phyloP scores from a whole-genome alignment of 2,888 invertebrate species.

The Agonum fuliginosum region DNA sequence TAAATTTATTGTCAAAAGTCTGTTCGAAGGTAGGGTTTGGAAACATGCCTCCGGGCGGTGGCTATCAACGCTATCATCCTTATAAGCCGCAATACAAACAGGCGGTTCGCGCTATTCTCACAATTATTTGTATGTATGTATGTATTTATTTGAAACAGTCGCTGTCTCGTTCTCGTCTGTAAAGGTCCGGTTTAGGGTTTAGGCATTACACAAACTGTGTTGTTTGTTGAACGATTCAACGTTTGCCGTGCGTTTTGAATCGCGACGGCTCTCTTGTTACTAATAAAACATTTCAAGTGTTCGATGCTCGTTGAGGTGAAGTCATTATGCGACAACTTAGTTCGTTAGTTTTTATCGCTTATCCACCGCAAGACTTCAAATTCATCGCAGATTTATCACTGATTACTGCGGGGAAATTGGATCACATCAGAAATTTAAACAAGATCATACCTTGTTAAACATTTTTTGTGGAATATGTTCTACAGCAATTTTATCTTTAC shows the following conservation, averaged over 20 bases:
- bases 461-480: not conserved
- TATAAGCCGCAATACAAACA: constrained; percentile 38
- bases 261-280: not conserved
- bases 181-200: constrained; percentile 25
- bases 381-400: constrained; percentile 29
- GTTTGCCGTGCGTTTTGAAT: constrained; percentile 34
- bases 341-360: constrained; percentile 38
- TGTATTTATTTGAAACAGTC: constrained; percentile 27
- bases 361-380: constrained; percentile 8
- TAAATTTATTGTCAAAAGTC: not conserved
- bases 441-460: not conserved
- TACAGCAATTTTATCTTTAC: not conserved
- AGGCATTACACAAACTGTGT: not conserved
- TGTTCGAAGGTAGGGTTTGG: not conserved
- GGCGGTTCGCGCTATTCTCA: constrained; percentile 29
- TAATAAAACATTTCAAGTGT: constrained; percentile 38
- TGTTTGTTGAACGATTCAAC: constrained; percentile 31
- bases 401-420: constrained; percentile 16
- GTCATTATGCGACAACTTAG: constrained; percentile 40
- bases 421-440: constrained; percentile 18
- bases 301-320: not conserved
- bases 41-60: not conserved
- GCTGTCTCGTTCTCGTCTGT: not conserved
- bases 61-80: constrained; percentile 9
- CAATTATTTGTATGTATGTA: constrained; percentile 53